Evolutionary conservation across 2,888 invertebrate genomes (phyloP).

Genomic region (Apamea sordens): DNA sequence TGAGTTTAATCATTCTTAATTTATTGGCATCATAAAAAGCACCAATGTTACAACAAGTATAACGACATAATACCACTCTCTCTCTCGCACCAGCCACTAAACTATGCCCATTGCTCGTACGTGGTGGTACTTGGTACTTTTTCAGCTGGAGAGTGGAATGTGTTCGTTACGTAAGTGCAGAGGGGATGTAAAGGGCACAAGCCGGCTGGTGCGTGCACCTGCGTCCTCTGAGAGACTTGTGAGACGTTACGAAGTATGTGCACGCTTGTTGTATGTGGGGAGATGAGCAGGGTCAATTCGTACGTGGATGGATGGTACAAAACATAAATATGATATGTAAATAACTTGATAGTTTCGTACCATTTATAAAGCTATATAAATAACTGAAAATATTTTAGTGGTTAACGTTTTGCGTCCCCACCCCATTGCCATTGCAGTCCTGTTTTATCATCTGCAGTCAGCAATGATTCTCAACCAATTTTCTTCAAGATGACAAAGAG

Average conservation of each 20-base stretch:
- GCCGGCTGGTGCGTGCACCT: constrained; percentile 63
- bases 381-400: not conserved
- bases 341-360: not conserved
- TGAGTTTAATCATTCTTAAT: constrained; percentile 32
- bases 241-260: constrained; percentile 12
- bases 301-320: no score
- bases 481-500: not conserved
- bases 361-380: not conserved
- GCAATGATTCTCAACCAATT: no score
- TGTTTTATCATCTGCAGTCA: not conserved
- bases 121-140: constrained; percentile 37
- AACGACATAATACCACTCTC: constrained; percentile 21
- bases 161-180: constrained; percentile 35
- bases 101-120: constrained; percentile 14
- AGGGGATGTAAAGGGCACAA: constrained; percentile 59
- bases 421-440: not conserved
- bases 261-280: constrained; percentile 1
- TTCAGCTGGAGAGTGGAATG: constrained; percentile 43
- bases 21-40: constrained; percentile 17
- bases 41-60: constrained; percentile 9
- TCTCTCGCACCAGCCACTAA: constrained; percentile 13
- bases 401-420: not conserved
- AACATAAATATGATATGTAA: not conserved
- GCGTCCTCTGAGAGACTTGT: constrained; percentile 46
- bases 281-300: not conserved